Conservation (phyloP, 2,797 vertebrate species). For the Hippoglossus hippoglossus region DNA sequence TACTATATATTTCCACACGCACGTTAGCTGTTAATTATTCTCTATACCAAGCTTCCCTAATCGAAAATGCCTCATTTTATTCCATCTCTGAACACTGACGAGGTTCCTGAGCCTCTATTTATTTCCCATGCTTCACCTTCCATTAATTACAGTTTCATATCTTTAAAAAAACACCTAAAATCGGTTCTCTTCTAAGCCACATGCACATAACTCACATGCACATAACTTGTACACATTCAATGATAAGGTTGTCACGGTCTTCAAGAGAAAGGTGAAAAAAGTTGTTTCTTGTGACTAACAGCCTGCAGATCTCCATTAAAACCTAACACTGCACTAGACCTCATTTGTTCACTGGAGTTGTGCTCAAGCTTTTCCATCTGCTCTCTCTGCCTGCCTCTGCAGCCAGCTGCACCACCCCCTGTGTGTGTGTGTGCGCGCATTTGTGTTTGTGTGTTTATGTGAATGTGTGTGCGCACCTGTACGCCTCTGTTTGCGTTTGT, state of each 20-base stretch:
- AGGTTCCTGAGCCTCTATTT: no score
- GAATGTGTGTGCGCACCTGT: slow-evolving; percentile 14
- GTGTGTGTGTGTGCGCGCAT: not conserved
- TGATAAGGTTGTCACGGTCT: slow-evolving; percentile 18
- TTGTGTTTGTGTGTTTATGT: not conserved
- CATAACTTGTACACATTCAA: not conserved
- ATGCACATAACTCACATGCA: no score
- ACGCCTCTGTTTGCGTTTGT: slow-evolving; percentile 33
- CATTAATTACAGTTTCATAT: no score
- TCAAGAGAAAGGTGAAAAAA: slow-evolving; percentile 12
- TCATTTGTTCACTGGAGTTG: slow-evolving; percentile 67
- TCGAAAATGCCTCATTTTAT: slow-evolving; percentile 40
- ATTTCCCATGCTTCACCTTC: no score
- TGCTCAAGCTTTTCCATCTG: slow-evolving; percentile 76
- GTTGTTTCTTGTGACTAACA: slow-evolving; percentile 37
- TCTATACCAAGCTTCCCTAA: slow-evolving; percentile 31
- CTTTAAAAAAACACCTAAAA: not conserved
- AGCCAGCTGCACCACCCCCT: slow-evolving; percentile 73
- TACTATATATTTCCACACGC: slow-evolving; percentile 21
- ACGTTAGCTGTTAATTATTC: slow-evolving; percentile 57
- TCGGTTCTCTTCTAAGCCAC: not conserved
- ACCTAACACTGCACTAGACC: slow-evolving; percentile 64
- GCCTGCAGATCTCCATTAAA: slow-evolving; percentile 46
- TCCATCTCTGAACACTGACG: slow-evolving; percentile 1
- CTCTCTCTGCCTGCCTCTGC: slow-evolving; percentile 65